Percentiles rank a stretch among this genome's conserved stretches.
Evolutionary conservation across 2,113 vertebrate genomes (phyloP).

Genomic region (Notarius quadriscutis): DNA sequence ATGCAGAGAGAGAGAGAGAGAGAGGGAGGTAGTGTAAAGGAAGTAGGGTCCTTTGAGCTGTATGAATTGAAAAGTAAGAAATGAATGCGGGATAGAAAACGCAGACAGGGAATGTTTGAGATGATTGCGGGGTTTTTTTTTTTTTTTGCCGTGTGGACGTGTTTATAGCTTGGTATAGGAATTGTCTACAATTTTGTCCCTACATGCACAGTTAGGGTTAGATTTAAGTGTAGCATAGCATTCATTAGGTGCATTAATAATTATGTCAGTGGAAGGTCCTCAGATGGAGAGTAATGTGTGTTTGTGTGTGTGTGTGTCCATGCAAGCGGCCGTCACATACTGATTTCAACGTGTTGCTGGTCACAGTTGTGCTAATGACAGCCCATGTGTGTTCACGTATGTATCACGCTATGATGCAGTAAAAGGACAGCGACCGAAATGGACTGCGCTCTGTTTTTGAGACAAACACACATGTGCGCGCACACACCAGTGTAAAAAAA

Average conservation of each 20-base stretch:
- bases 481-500: neutral
- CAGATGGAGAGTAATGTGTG: neutral
- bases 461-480: neutral
- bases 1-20: neutral
- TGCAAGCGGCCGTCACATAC: neutral
- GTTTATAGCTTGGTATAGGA: neutral
- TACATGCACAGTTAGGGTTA: neutral
- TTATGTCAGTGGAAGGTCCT: neutral
- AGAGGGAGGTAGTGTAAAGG: neutral
- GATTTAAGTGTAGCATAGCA: neutral
- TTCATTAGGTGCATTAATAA: neutral
- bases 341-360: constrained; percentile 64
- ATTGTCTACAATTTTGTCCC: neutral
- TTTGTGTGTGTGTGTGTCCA: neutral
- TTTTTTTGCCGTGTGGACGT: neutral
- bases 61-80: neutral
- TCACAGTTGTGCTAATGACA: constrained; percentile 74
- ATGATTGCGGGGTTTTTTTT: neutral
- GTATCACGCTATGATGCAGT: constrained; percentile 72
- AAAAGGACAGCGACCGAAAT: constrained; percentile 69
- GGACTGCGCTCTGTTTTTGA: constrained; percentile 55
- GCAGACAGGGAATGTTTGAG: neutral
- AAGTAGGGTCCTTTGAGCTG: neutral
- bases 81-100: neutral
- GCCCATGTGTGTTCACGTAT: constrained; percentile 67